Evolutionary conservation across 2,888 invertebrate genomes (phyloP).

Genomic region (Limenitis camilla): DNA sequence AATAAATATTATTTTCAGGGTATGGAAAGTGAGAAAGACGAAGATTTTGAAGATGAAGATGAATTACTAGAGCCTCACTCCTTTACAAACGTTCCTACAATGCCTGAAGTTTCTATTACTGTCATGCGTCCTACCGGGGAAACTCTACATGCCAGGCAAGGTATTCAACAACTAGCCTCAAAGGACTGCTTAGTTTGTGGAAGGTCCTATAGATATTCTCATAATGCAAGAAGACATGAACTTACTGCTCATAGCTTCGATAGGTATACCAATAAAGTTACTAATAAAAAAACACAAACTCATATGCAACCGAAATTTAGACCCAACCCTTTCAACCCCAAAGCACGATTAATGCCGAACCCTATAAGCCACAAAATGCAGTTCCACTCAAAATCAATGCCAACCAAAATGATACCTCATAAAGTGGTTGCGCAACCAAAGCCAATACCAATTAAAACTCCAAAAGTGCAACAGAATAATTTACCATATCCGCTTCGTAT

Average conservation of each 20-base stretch:
- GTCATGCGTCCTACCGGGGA: conserved; percentile 66
- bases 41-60: conserved; percentile 47
- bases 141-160: conserved; percentile 60
- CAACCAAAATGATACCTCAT: conserved; percentile 46
- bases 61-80: conserved; percentile 37
- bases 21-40: conserved; percentile 60
- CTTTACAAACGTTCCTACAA: conserved; percentile 43
- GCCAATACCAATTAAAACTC: conserved; percentile 56
- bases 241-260: conserved; percentile 66
- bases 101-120: conserved; percentile 68
- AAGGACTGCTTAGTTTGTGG: conserved; percentile 70
- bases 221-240: conserved; percentile 68
- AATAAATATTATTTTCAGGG: conserved; percentile 44
- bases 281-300: conserved; percentile 43
- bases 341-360: conserved; percentile 67
- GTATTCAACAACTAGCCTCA: conserved; percentile 67
- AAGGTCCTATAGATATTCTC: conserved; percentile 67
- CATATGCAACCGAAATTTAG: conserved; percentile 61
- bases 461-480: conserved; percentile 51
- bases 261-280: conserved; percentile 66
- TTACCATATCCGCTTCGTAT: conserved; percentile 67
- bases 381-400: conserved; percentile 47
- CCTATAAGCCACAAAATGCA: conserved; percentile 66
- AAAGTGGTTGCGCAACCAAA: conserved; percentile 50
- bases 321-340: conserved; percentile 69